phyloP scores from a whole-genome alignment of 2,113 vertebrate species.

The Tricholaema leucomelas region DNA sequence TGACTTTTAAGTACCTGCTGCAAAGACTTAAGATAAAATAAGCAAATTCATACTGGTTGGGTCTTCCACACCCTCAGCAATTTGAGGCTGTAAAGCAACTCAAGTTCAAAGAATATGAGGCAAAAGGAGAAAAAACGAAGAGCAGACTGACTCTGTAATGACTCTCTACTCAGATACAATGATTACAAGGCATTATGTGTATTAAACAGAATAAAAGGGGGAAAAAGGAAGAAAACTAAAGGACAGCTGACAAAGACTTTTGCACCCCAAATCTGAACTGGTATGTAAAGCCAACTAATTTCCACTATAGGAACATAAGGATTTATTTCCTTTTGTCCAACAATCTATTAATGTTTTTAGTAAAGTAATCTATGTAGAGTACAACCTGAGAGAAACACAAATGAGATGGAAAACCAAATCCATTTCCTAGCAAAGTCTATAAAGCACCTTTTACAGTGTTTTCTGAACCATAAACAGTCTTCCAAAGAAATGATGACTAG shows the following conservation, averaged over 20 bases:
- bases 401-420: neutral
- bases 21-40: neutral
- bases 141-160: neutral
- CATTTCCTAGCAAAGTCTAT: neutral
- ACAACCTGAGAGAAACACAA: neutral
- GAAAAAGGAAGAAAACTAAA: neutral
- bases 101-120: neutral
- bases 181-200: neutral
- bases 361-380: neutral
- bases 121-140: neutral
- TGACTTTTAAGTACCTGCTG: neutral
- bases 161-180: neutral
- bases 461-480: neutral
- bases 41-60: neutral
- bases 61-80: neutral
- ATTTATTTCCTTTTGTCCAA: neutral
- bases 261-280: neutral
- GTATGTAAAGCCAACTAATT: neutral
- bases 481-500: neutral
- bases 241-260: neutral
- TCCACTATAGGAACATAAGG: neutral
- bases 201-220: neutral
- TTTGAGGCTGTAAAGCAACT: neutral
- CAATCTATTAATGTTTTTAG: neutral
- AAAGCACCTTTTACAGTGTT: neutral